phyloP scores from a whole-genome alignment of 2,797 vertebrate species.

The Diplodus puntazzo region DNA sequence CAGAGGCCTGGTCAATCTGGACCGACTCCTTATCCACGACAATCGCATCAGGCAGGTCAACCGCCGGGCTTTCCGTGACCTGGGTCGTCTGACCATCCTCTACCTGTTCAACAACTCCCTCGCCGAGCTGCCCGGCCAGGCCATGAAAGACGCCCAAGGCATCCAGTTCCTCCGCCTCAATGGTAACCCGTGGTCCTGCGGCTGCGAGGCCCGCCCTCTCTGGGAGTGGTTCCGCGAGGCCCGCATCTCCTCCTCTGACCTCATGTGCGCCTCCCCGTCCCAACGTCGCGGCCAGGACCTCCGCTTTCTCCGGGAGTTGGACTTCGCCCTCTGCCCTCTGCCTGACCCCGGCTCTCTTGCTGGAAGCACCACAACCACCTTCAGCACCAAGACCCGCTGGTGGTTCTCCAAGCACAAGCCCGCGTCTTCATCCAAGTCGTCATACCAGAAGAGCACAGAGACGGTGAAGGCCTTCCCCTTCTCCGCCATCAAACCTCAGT shows the following conservation, averaged over 20 bases:
- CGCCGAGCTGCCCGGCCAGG: conserved; percentile 91
- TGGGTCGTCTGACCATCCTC: conserved; percentile 95
- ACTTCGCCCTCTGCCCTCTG: conserved; percentile 91
- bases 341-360: conserved; percentile 87
- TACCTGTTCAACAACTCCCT: conserved; percentile 98
- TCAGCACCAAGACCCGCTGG: conserved; percentile 85
- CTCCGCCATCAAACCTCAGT: conserved; percentile 72
- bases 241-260: conserved; percentile 93
- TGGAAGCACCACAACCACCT: conserved; percentile 88
- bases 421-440: conserved; percentile 80
- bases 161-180: conserved; percentile 97
- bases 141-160: conserved; percentile 88
- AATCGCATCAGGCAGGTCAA: conserved; percentile 94
- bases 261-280: conserved; percentile 89
- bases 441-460: conserved; percentile 83
- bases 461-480: conserved; percentile 82
- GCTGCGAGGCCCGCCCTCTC: conserved; percentile 93
- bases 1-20: conserved; percentile 92
- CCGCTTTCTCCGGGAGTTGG: conserved; percentile 89
- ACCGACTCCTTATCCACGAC: conserved; percentile 94
- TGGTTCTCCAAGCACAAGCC: conserved; percentile 89
- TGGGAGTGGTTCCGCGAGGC: conserved; percentile 96
- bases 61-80: conserved; percentile 91
- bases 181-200: conserved; percentile 96
- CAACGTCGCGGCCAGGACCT: conserved; percentile 91